phyloP scores from a whole-genome alignment of 2,113 vertebrate species.

The Asarcornis scutulata region DNA sequence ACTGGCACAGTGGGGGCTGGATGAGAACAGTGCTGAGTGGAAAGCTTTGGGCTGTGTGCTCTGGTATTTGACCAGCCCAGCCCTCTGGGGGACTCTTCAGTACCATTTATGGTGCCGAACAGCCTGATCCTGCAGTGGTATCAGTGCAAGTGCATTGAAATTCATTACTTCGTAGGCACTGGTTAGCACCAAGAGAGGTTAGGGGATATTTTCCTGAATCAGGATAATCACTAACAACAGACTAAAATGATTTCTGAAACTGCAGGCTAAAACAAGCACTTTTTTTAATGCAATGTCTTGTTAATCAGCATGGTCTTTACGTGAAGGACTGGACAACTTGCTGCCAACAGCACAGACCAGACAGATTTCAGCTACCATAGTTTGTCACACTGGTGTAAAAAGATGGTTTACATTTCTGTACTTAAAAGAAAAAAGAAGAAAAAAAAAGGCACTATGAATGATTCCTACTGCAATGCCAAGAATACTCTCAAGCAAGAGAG shows the following conservation, averaged over 20 bases:
- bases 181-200: background rate
- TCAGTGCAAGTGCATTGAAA: background rate
- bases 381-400: background rate
- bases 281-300: background rate
- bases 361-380: background rate
- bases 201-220: background rate
- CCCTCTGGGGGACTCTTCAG: fast-evolving
- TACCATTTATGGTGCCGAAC: background rate
- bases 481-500: background rate
- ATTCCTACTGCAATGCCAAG: background rate
- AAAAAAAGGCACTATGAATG: background rate
- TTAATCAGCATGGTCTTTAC: background rate
- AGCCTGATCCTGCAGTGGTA: background rate
- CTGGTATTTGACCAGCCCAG: background rate
- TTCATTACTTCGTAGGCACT: background rate
- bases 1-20: background rate
- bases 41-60: background rate
- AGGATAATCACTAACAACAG: background rate
- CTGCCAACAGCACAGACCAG: background rate
- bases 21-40: fast-evolving
- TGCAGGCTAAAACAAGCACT: background rate
- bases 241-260: background rate
- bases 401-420: background rate
- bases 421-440: background rate
- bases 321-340: background rate